Conservation (phyloP, 2,888 invertebrate genomes). For the Orthosia incerta region DNA sequence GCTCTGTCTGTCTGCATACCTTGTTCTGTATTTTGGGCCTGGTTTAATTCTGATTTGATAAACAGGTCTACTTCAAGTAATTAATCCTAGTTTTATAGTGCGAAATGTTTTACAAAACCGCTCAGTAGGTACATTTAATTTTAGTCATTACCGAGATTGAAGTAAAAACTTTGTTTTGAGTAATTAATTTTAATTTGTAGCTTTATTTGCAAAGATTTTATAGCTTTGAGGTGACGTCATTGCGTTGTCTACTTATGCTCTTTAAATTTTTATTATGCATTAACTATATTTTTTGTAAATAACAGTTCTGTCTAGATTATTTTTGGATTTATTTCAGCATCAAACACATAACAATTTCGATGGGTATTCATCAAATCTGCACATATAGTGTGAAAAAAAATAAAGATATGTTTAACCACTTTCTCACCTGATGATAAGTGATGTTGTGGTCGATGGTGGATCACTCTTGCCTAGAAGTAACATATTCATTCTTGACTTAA, state of each 20-base stretch:
- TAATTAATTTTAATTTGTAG: conserved; percentile 54
- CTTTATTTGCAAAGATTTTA: conserved; percentile 52
- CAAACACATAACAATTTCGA: neutral
- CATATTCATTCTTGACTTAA: no score
- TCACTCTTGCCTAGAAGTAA: no score
- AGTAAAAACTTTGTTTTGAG: conserved; percentile 49
- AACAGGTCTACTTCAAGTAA: neutral
- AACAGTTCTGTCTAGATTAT: neutral
- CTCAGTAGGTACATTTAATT: conserved; percentile 19
- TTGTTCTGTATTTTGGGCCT: conserved; percentile 2
- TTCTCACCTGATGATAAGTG: no score
- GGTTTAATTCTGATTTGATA: neutral
- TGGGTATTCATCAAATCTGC: neutral
- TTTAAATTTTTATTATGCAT: neutral
- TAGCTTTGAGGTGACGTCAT: conserved; percentile 18
- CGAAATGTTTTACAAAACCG: conserved; percentile 4
- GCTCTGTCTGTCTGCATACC: conserved; percentile 3
- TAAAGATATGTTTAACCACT: no score
- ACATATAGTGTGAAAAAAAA: no score
- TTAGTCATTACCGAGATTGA: conserved; percentile 23
- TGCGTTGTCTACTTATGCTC: neutral
- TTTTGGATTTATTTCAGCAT: neutral
- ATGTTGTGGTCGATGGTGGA: no score
- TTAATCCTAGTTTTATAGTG: conserved; percentile 21
- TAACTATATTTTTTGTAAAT: neutral